phyloP scores from a whole-genome alignment of 1,140 invertebrate species.

The Aricia agestis region DNA sequence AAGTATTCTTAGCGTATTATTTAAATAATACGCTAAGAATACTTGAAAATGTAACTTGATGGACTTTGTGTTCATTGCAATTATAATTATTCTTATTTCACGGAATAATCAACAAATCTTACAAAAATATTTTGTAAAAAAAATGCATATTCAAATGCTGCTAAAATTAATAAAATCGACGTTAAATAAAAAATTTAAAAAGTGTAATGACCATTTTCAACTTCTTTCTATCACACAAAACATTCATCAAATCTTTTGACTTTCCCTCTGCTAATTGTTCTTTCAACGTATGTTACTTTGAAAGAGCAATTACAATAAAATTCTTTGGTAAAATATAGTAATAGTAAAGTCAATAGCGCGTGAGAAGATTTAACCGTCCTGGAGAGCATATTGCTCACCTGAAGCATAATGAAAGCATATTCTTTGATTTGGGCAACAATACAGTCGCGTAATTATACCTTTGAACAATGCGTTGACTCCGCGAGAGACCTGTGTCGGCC shows the following conservation, averaged over 20 bases:
- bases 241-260: neutral
- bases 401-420: slow-evolving; percentile 71
- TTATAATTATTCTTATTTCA: too few species aligned
- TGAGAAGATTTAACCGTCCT: slow-evolving; percentile 73
- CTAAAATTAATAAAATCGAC: too few species aligned
- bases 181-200: too few species aligned
- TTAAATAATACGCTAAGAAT: too few species aligned
- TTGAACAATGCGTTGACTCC: slow-evolving; percentile 55
- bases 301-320: neutral
- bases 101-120: too few species aligned
- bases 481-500: slow-evolving; percentile 44
- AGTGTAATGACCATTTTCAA: too few species aligned
- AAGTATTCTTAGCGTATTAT: too few species aligned
- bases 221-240: too few species aligned
- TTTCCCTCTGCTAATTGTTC: slow-evolving; percentile 21
- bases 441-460: slow-evolving; percentile 66
- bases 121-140: too few species aligned
- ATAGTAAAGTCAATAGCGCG: slow-evolving; percentile 40
- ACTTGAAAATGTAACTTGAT: too few species aligned
- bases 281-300: neutral
- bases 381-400: slow-evolving; percentile 55
- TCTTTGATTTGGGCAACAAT: slow-evolving; percentile 69
- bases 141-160: too few species aligned
- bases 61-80: too few species aligned
- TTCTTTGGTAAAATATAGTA: slow-evolving; percentile 2